Conservation (phyloP, 2,113 vertebrate species). For the Ploceus nigricollis region DNA sequence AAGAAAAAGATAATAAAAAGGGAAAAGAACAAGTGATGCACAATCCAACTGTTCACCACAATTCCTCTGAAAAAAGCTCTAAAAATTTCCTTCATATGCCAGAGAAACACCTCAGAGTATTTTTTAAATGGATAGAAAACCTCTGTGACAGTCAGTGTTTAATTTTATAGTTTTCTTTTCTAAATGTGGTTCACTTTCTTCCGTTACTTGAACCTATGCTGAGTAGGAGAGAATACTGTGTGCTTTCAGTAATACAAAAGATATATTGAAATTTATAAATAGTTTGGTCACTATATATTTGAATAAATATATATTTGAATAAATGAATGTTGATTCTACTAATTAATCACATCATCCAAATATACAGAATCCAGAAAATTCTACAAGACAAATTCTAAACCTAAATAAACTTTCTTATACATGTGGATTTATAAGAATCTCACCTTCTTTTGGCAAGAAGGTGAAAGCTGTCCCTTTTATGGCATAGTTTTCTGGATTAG, state of each 20-base stretch:
- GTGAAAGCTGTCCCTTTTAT: neutral
- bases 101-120: neutral
- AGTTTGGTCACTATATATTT: neutral
- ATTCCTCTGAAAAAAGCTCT: neutral
- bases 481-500: neutral
- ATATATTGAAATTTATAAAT: neutral
- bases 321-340: neutral
- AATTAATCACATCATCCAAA: neutral
- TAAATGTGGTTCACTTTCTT: neutral
- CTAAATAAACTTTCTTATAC: neutral
- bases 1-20: neutral
- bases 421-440: neutral
- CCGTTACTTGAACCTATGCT: neutral
- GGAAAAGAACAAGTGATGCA: neutral
- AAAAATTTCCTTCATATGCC: neutral
- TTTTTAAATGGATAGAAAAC: neutral
- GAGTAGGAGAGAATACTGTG: neutral
- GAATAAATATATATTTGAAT: no score
- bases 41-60: neutral
- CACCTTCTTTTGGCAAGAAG: neutral
- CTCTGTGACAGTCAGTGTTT: fast-evolving
- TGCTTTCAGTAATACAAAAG: neutral
- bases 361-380: neutral
- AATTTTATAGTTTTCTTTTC: neutral
- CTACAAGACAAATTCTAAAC: neutral